A percentile compares a stretch with the other conserved stretches of the same genome.
phyloP scores from a whole-genome alignment of 2,113 vertebrate genomes.

The Salvelinus sp. region DNA sequence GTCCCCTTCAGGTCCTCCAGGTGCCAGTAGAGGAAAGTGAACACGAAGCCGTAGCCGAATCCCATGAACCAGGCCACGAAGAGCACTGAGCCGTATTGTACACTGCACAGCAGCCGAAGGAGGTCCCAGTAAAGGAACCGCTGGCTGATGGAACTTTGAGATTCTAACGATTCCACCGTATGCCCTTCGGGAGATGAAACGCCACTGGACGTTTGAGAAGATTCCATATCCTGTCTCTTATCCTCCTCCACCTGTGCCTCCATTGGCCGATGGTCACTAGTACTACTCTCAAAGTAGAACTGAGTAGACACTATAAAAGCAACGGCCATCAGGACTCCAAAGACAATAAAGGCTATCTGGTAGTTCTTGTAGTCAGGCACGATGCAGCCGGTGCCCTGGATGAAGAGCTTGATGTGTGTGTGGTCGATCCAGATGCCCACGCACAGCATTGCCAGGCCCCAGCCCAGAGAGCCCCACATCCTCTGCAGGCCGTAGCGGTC shows the following conservation, averaged over 20 bases:
- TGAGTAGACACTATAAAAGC: constrained; percentile 90
- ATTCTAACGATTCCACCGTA: constrained; percentile 53
- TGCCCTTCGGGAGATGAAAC: constrained; percentile 35
- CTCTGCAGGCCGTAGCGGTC: constrained; percentile 95
- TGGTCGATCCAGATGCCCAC: constrained; percentile 97
- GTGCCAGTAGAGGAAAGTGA: constrained; percentile 98
- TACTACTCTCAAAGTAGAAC: constrained; percentile 82
- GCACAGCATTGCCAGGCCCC: constrained; percentile 93
- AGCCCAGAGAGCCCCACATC: constrained; percentile 98
- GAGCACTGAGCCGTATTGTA: constrained; percentile 91
- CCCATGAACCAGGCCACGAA: constrained; percentile 99
- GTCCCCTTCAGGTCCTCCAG: constrained; percentile 92
- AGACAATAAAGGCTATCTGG: constrained; percentile 91
- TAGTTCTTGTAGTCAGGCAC: constrained; percentile 89
- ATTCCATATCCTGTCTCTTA: constrained; percentile 12
- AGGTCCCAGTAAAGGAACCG: constrained; percentile 85
- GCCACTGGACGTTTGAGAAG: constrained; percentile 66
- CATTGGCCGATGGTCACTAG: constrained; percentile 62
- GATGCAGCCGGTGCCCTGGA: constrained; percentile 80
- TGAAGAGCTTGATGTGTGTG: constrained; percentile 71
- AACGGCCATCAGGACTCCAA: constrained; percentile 89
- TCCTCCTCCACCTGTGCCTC: constrained; percentile 61
- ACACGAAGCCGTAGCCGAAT: constrained; percentile 96
- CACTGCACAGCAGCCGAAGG: constrained; percentile 87
- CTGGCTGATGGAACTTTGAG: not conserved